Conservation (phyloP, 1,140 invertebrate genomes). For the Eurosta solidaginis region DNA sequence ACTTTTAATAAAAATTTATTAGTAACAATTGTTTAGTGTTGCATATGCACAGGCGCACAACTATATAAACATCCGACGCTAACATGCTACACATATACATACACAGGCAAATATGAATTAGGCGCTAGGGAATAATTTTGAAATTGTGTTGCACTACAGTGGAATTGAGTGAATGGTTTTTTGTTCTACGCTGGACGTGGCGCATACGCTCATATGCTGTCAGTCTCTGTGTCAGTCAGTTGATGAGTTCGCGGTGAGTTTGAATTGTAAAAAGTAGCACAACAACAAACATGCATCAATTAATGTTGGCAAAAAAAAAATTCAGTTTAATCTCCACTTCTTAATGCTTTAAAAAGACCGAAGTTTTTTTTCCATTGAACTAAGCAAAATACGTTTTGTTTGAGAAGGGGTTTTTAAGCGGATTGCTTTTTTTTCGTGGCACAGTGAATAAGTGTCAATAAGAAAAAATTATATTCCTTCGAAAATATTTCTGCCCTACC, state of each 20-base stretch:
- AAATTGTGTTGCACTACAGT: neutral
- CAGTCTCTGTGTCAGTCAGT: neutral
- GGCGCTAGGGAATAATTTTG: neutral
- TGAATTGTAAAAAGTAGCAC: neutral
- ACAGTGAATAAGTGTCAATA: too few species aligned
- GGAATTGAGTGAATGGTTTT: neutral
- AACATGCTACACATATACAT: neutral
- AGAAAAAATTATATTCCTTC: too few species aligned
- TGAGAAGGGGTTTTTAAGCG: too few species aligned
- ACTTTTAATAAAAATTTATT: conserved; percentile 27
- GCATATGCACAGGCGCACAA: neutral
- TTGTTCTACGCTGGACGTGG: neutral
- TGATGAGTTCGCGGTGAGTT: neutral
- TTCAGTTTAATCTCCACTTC: too few species aligned
- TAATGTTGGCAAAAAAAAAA: neutral
- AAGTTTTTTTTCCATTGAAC: too few species aligned
- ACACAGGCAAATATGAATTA: neutral
- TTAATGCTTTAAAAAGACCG: too few species aligned
- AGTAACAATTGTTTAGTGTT: conserved; percentile 11
- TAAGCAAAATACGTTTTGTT: too few species aligned
- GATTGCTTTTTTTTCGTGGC: too few species aligned
- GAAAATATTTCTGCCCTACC: too few species aligned
- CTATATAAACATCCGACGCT: too few species aligned
- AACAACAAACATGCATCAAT: neutral
- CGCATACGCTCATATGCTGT: neutral